Evolutionary conservation across 2,888 invertebrate genomes (phyloP).

Genomic region (Buathra laborator): DNA sequence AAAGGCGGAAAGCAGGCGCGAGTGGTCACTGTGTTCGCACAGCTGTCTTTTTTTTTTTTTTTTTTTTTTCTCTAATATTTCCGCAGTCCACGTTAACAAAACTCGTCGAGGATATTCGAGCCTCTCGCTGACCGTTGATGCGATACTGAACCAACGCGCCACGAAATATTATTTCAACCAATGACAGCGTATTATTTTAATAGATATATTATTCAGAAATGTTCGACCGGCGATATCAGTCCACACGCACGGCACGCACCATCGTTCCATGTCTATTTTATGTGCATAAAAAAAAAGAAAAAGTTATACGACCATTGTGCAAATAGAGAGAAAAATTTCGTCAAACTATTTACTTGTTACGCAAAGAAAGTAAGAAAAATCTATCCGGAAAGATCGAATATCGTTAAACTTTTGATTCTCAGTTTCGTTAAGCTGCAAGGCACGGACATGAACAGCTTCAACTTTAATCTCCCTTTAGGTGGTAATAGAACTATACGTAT

Average conservation of each 20-base stretch:
- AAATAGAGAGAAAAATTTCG: constrained; percentile 26
- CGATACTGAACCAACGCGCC: constrained; percentile 3
- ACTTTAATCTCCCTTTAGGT: constrained; percentile 57
- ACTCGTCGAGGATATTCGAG: constrained; percentile 20
- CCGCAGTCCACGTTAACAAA: constrained; percentile 17
- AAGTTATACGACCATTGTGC: not conserved
- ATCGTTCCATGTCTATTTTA: not conserved
- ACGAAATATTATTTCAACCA: constrained; percentile 42
- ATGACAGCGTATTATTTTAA: constrained; percentile 52
- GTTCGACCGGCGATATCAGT: constrained; percentile 3
- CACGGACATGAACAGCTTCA: constrained; percentile 82
- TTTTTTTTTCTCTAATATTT: constrained; percentile 20
- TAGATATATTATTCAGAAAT: constrained; percentile 28
- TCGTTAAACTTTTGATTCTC: constrained; percentile 76
- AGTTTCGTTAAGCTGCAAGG: constrained; percentile 82
- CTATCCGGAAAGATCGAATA: constrained; percentile 3
- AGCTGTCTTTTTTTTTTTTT: constrained; percentile 77
- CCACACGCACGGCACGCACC: constrained; percentile 29
- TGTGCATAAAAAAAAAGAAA: not conserved
- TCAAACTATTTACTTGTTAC: constrained; percentile 6
- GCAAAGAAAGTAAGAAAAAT: constrained; percentile 23
- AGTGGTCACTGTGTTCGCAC: constrained; percentile 78
- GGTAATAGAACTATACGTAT: constrained; percentile 52
- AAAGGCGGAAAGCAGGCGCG: constrained; percentile 58
- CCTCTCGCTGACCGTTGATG: constrained; percentile 35